These are phyloP conservation scores for Drosophila ananassae DNA, from an alignment of 1,140 invertebrate genomes.

Conservation along the genomic window DNA sequence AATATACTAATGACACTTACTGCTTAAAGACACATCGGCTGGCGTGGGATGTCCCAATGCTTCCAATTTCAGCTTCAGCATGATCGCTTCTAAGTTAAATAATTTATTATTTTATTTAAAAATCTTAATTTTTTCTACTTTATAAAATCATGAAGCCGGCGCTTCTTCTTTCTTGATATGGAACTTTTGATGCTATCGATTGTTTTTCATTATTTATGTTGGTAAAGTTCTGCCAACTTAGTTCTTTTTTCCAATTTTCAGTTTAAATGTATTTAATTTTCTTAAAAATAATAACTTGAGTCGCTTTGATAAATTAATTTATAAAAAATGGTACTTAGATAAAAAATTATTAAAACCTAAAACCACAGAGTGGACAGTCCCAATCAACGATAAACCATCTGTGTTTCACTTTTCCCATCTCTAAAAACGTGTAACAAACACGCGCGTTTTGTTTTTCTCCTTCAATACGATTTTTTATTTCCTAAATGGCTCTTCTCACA, in stretches of 20 bases:
- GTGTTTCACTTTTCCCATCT: constrained; percentile 5
- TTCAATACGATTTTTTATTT: constrained; percentile 3
- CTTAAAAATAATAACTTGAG: no score
- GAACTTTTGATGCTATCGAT: background rate
- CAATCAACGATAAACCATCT: background rate
- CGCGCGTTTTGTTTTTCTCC: constrained; percentile 38
- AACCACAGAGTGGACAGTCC: no score
- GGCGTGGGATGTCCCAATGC: constrained; percentile 90
- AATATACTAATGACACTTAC: constrained; percentile 13
- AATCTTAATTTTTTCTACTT: background rate
- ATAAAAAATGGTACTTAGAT: no score
- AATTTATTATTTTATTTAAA: constrained; percentile 10
- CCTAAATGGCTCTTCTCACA: constrained; percentile 43
- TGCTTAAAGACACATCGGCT: constrained; percentile 52
- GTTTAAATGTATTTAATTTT: background rate
- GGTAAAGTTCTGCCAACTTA: constrained; percentile 5
- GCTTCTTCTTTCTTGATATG: constrained; percentile 3
- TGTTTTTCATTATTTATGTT: background rate
- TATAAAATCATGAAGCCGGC: constrained; percentile 15
- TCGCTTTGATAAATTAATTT: no score
- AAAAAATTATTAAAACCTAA: background rate
- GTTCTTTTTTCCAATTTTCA: background rate
- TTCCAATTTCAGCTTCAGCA: constrained; percentile 61
- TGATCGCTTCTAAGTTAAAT: constrained; percentile 6
- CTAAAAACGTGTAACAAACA: constrained; percentile 48